Base-by-base conservation (phyloP, 2,888 invertebrate species). In the Tillus elongatus region DNA sequence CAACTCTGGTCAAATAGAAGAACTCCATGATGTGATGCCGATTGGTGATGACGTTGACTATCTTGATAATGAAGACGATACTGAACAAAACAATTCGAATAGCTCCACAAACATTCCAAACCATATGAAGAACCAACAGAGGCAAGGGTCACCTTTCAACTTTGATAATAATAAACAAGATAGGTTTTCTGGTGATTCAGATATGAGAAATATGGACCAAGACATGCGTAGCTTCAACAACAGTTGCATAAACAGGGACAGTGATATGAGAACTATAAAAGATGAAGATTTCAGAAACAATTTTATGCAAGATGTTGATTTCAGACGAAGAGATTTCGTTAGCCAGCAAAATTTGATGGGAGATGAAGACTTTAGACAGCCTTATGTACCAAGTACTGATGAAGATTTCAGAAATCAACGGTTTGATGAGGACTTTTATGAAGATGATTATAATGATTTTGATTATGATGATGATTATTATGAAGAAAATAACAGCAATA, bases 1-100 rank as follows among this genome's bases (percentile, higher is more conserved):
- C 16, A 79, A 81, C 48, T 79, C 83, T 1, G 88, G 88, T 8
- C 85, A 83, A 61, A 75, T 89, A 44, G 85, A 85, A 56, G 85
- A 88, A 54, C 60, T 88, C 19, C 75, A 78, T 39, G 86, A 86
- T 58, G 79, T 85, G 2, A 79, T 85, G 64, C 82, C 83, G 2
- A 73, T 78, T 43, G 65, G 73, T 34, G 79, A 81, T 44, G 76
- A 75, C 28, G 60, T 64, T 32, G 61, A 70, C 27, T 63, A 63
- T 30, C 54, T 64, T 1, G 68, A 70, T 14, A 69, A 70, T 37
- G 75, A 75, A 15, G 66, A 68, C 13, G 67, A 68, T 11, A 63
- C 66, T 32, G 64, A 46, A 13, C 27, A 26, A 9, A 30, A 8
- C 3, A 6, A 26, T 14, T 2, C 10, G 3, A 32, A 27, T 11